Conservation (phyloP, 37 sponge, comb jelly and placozoan genomes). For the Tethya wilhelma region DNA sequence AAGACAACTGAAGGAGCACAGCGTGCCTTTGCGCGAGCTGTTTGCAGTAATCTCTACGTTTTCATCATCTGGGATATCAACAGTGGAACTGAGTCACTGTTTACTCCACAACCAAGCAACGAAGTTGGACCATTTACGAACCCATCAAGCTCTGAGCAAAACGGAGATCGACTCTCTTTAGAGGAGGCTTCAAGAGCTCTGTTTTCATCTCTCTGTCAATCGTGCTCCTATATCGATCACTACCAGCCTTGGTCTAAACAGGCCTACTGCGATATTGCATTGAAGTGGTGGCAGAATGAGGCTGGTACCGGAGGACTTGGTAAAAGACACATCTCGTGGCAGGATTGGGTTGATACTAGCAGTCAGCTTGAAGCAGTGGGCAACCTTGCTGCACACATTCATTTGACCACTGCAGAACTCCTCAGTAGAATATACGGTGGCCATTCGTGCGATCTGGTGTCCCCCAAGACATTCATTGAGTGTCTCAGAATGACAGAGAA, state of each 20-base stretch:
- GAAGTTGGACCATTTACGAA: not conserved
- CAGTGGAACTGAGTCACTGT: not conserved
- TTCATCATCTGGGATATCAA: conserved; percentile 59
- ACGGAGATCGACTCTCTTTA: not conserved
- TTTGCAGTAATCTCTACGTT: conserved; percentile 53
- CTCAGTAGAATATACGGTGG: not conserved
- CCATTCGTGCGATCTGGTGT: conserved; percentile 4
- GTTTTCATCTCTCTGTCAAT: conserved; percentile 28
- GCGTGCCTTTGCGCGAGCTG: conserved; percentile 42
- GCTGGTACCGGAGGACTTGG: not conserved
- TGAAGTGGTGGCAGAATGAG: conserved; percentile 54
- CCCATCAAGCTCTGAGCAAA: not conserved
- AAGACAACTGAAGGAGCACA: conserved; percentile 44
- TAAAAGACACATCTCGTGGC: conserved; percentile 17
- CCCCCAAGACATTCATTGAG: conserved; percentile 32
- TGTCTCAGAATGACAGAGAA: conserved; percentile 48
- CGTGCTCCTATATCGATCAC: conserved; percentile 40
- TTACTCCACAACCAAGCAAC: not conserved
- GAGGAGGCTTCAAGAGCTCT: conserved; percentile 3
- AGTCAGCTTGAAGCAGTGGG: conserved; percentile 57
- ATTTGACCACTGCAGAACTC: conserved; percentile 42
- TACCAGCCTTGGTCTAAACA: conserved; percentile 42
- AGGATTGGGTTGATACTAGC: conserved; percentile 45
- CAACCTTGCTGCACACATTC: conserved; percentile 60
- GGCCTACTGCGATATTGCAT: conserved; percentile 67